Evolutionary conservation across 2,888 invertebrate genomes (phyloP).

Genomic region (Drosophila mimetica): DNA sequence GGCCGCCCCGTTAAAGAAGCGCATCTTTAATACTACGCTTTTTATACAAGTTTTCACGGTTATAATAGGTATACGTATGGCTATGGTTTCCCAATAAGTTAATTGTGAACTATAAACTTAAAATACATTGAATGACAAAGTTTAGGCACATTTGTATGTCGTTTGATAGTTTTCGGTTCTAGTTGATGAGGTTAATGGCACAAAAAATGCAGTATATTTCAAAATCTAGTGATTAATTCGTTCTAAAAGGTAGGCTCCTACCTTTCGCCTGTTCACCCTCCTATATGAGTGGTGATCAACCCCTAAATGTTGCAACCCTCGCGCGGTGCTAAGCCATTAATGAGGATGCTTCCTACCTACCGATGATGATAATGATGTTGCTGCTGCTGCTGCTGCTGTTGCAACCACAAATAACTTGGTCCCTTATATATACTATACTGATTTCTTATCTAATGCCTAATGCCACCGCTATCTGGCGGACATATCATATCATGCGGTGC

Average conservation of each 20-base stretch:
- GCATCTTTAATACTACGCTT: background rate
- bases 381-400: slow-evolving; percentile 31
- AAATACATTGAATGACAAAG: too few relatives aligned
- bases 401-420: slow-evolving; percentile 21
- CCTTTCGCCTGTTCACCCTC: background rate
- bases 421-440: slow-evolving; percentile 62
- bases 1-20: background rate
- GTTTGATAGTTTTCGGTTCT: background rate
- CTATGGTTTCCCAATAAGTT: too few relatives aligned
- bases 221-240: background rate
- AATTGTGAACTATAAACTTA: background rate
- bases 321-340: slow-evolving; percentile 30
- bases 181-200: too few relatives aligned
- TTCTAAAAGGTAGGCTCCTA: background rate
- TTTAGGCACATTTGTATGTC: background rate
- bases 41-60: too few relatives aligned
- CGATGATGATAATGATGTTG: slow-evolving; percentile 17
- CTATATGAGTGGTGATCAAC: background rate
- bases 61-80: background rate
- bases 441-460: slow-evolving; percentile 81
- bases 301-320: slow-evolving; percentile 17
- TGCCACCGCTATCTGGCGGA: slow-evolving; percentile 73
- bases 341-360: slow-evolving; percentile 40
- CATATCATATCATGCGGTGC: slow-evolving; percentile 55
- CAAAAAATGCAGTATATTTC: too few relatives aligned